Percentiles rank a stretch among this genome's conserved stretches.
Conservation (phyloP, 2,888 invertebrate species). For the Cheilosia impressa region DNA sequence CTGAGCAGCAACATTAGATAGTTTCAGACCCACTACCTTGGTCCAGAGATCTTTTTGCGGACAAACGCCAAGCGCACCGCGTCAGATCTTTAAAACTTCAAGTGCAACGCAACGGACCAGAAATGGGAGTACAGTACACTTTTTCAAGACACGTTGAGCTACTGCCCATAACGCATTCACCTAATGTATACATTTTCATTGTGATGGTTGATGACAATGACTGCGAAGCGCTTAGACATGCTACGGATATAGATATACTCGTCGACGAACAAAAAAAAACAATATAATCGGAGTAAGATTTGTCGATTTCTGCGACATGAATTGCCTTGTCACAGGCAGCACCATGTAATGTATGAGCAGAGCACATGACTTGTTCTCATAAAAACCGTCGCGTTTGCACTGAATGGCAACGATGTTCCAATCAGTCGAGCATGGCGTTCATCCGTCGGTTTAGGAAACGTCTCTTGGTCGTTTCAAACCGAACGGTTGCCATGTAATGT, state of each 20-base stretch:
- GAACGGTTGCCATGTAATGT: neutral
- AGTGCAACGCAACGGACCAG: neutral
- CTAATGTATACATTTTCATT: neutral
- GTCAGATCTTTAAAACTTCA: neutral
- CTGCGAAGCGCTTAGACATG: neutral
- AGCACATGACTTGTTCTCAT: neutral
- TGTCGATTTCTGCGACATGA: neutral
- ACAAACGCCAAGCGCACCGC: too few relatives aligned
- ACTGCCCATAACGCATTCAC: neutral
- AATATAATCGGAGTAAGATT: neutral
- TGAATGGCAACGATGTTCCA: neutral
- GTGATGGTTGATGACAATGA: neutral
- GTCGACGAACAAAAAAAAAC: neutral
- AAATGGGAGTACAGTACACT: neutral
- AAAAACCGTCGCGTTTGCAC: neutral
- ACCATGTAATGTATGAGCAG: neutral
- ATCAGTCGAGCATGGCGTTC: neutral
- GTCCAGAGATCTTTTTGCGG: too few relatives aligned
- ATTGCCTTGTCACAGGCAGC: neutral
- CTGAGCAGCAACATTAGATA: too few relatives aligned
- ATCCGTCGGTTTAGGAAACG: neutral
- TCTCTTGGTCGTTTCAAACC: neutral
- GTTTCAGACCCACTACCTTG: too few relatives aligned
- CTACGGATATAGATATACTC: neutral
- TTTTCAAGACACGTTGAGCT: neutral